Evolutionary conservation across 2,797 vertebrate species (phyloP).

Genomic region (Diceros bicornis): DNA sequence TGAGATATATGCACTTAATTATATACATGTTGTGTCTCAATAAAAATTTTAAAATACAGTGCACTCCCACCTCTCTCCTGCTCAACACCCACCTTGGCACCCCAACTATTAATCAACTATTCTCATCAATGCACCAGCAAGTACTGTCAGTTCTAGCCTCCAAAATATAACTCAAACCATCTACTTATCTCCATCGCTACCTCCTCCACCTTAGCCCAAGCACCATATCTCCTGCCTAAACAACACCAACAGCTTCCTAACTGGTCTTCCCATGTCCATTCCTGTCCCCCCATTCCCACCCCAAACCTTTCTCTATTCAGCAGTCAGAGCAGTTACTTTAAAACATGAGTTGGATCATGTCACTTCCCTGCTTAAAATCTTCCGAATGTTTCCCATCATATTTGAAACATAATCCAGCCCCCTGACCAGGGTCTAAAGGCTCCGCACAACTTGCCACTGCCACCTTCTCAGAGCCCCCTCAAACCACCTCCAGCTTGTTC

Average conservation of each 20-base stretch:
- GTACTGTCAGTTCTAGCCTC: not conserved
- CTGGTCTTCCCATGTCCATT: not conserved
- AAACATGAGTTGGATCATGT: not conserved
- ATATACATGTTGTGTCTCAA: not conserved
- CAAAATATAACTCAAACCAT: not conserved
- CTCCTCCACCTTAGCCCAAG: not conserved
- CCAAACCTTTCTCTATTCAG: constrained; percentile 16
- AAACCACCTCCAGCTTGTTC: not conserved
- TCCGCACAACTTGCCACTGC: not conserved
- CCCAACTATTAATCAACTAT: not conserved
- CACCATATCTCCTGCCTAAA: not conserved
- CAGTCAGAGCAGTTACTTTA: not conserved
- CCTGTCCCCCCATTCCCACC: not conserved
- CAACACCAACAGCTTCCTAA: not conserved
- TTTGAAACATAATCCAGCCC: not conserved
- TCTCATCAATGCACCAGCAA: not conserved
- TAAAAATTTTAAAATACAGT: constrained; percentile 41
- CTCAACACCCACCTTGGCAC: not conserved
- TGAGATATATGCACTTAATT: not conserved
- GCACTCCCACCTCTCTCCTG: not conserved
- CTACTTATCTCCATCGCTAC: not conserved
- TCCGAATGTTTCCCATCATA: not conserved
- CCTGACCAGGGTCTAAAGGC: not conserved
- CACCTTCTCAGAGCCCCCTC: not conserved
- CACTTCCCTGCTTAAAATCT: constrained; percentile 43